Evolutionary conservation across 2,113 vertebrate genomes (phyloP), one percentile per base, ranked within the genome.

Genomic region (Ictalurus furcatus): DNA sequence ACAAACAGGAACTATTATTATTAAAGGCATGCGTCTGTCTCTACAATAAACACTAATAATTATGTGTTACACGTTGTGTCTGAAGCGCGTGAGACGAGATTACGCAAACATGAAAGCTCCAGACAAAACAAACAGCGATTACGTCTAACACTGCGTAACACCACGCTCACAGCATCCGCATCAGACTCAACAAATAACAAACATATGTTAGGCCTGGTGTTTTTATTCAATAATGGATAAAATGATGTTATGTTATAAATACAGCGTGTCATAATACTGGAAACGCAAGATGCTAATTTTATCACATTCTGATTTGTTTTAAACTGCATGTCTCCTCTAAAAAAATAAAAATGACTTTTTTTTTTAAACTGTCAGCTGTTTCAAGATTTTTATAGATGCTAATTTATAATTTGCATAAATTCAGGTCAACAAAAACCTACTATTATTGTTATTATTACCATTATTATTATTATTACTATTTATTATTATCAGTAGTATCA

Each of bases 91-190:
- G 69, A 37, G 28, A 69, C 28, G 28, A n/a, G 28, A 30, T 71
- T 34, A 71, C 30, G 7, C 69, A 71, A 71, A 71, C 40, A 48
- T 8, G 28, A 52, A 78, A 5, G 30, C 54, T 2, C 30, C 56
- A 59, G 80, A 82, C 80, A 37, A 59, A 82, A 58, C 54, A 82
- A 82, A 82, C 54, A 56, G 25, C 16, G 78, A n/a, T 52, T 3
- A 34, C 52, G n/a, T 58, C 79, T 58, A 30, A 6, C 28, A 0
- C 11, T 16, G 28, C 4, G 14, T 3, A 0, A 54, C 74, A 78
- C 1, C 74, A 28, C 12, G 44, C 3, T 1, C 73, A 16, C 1
- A 11, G 21, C 52, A 81, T 30, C 48, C 7, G 13, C 2, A 17
- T 12, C 23, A 78, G 73, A 74, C 8, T 9, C 73, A 7, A 25